Base-by-base conservation (phyloP, 2,888 invertebrate genomes). In the Phrixothrix hirtus region DNA sequence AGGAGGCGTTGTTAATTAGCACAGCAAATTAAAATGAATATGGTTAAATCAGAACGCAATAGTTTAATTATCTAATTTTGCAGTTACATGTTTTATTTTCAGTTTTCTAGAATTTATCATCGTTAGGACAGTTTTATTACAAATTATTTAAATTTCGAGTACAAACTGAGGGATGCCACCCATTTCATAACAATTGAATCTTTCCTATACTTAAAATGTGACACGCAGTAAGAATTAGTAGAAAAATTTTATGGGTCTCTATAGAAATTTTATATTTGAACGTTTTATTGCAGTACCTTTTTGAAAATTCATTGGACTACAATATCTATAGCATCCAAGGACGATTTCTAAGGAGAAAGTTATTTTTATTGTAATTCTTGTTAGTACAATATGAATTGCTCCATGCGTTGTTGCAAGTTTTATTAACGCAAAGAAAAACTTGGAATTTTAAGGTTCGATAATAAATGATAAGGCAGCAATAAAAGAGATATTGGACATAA, bases 281-380 rank as follows among this genome's bases (percentile, higher is more conserved):
- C 39, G 29, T 41, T 41, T 45, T 45, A 45, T 39, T 38, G 38
- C 45, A 31, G 32, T 44, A 45, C 39, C 39, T 51, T 30, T 27
- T 17, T 27, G 13, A 51, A 45, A 45, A 39, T 51, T 45, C 27
- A 35, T 42, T 36, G 25, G 12, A 12, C 7, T 31, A 1, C 12
- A 7, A 12, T 31, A 38, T 26, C 31, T 31, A 6, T 41, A 7
- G 29, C 17, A 15, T 31, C 16, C 31, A 41, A 31, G 41, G 41
- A 16, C 16, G 41, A 41, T 41, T 31, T 41, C 31, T 31, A 25
- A n/a, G 15, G 14, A 17, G 31, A 41, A 41, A 41, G 30, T 41
- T 39, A 25, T 11, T 16, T 26, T 39, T 29, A 9, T 15, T 5
- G 29, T 14, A n/a, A n/a, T 13, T n/a, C 10, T n/a, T 16, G 27